A percentile compares a stretch with the other conserved stretches of the same genome.
Evolutionary conservation across 2,797 vertebrate species (phyloP).

Genomic region (Fistularia tabacaria): DNA sequence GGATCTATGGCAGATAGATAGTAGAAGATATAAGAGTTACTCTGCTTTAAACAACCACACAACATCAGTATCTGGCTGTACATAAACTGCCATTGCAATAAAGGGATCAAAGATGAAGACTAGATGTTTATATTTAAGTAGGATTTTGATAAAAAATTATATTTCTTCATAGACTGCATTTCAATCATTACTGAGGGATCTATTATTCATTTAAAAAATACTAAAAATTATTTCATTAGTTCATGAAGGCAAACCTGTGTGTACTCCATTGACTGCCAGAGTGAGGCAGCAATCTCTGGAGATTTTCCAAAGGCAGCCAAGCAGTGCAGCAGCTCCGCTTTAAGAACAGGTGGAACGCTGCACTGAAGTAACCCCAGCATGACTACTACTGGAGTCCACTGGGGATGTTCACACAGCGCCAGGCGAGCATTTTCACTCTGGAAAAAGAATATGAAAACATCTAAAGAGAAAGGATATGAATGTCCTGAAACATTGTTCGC

Average conservation of each 20-base stretch:
- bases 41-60: background rate
- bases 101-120: background rate
- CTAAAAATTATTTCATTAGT: background rate
- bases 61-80: background rate
- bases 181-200: background rate
- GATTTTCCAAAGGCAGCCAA: conserved; percentile 95
- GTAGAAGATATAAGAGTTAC: background rate
- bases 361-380: conserved; percentile 94
- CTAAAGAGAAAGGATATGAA: background rate
- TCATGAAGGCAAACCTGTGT: conserved; percentile 80
- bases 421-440: conserved; percentile 97
- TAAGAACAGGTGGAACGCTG: conserved; percentile 89
- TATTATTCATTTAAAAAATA: background rate
- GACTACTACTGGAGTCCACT: conserved; percentile 95
- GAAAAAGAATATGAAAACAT: background rate
- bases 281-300: conserved; percentile 94
- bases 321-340: conserved; percentile 86
- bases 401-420: conserved; percentile 94
- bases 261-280: conserved; percentile 97
- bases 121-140: too few species aligned
- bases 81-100: background rate
- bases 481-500: background rate
- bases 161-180: background rate
- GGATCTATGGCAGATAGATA: conserved; percentile 72
- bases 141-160: too few species aligned